Conservation (phyloP, 92 coral and sea anemone species). For the Virgularia gustaviana region DNA sequence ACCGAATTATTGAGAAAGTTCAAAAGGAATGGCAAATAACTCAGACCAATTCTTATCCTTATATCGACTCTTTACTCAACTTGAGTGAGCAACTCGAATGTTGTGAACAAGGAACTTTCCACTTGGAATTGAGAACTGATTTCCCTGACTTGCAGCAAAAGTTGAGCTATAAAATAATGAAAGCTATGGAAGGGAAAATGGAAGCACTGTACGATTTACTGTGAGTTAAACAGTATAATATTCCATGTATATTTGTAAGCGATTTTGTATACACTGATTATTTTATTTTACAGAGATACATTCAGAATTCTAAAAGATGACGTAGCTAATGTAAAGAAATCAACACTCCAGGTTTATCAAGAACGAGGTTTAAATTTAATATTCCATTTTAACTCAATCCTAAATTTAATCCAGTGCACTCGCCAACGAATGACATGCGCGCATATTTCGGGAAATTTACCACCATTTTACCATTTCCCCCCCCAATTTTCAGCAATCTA, state of each 20-base stretch:
- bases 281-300: slow-evolving; percentile 9
- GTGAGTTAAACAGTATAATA: no score
- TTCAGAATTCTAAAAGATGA: slow-evolving; percentile 4
- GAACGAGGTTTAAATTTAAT: no score
- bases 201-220: slow-evolving; percentile 4
- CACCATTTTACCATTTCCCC: not conserved
- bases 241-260: no score
- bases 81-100: slow-evolving; percentile 33
- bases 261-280: no score
- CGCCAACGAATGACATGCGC: no score
- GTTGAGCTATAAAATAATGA: slow-evolving; percentile 16
- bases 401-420: not conserved
- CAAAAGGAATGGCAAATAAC: slow-evolving; percentile 18
- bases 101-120: slow-evolving; percentile 17
- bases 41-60: slow-evolving; percentile 1
- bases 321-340: not conserved
- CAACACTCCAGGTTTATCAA: slow-evolving; percentile 5
- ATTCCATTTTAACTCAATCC: no score
- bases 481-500: not conserved
- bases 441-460: no score
- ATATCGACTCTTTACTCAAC: slow-evolving; percentile 17
- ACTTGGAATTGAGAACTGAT: slow-evolving; percentile 17
- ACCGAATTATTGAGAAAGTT: not conserved
- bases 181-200: slow-evolving; percentile 27
- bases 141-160: slow-evolving; percentile 29